These are phyloP conservation scores for Dolichoris vasculosae DNA, from an alignment of 1,140 invertebrate genomes.

Conservation along the genomic window DNA sequence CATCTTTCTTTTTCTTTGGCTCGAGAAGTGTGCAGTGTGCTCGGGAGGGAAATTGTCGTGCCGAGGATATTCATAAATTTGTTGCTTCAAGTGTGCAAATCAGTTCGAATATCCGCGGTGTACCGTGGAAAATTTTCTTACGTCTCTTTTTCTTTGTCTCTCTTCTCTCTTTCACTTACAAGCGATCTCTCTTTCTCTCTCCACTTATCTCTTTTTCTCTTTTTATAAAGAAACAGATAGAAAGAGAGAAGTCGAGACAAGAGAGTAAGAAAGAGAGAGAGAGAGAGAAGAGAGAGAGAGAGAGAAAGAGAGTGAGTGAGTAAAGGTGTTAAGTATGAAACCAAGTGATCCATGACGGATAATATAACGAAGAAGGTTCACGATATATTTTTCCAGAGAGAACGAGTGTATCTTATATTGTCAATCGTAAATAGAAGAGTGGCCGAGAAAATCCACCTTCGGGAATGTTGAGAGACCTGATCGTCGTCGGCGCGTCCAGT, in stretches of 20 bases:
- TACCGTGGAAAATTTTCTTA: constrained; percentile 2
- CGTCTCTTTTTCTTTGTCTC: too few relatives aligned
- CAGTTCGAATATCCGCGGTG: constrained; percentile 17
- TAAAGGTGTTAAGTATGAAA: not conserved
- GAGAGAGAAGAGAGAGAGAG: not conserved
- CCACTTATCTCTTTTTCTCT: not conserved
- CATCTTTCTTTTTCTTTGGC: constrained; percentile 9
- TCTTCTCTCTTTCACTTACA: not conserved
- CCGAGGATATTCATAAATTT: not conserved
- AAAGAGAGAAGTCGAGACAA: constrained; percentile 1
- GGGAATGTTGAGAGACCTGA: constrained; percentile 71
- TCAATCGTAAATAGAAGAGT: constrained; percentile 15
- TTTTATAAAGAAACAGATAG: not conserved
- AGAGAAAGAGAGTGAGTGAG: not conserved
- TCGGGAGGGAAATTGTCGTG: not conserved
- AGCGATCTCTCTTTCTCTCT: not conserved
- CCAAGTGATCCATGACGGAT: constrained; percentile 2
- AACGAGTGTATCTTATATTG: constrained; percentile 16
- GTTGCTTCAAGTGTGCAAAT: not conserved
- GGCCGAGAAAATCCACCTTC: constrained; percentile 54
- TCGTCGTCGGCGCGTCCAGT: constrained; percentile 65
- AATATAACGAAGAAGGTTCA: not conserved
- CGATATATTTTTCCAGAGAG: constrained; percentile 21
- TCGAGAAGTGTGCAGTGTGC: not conserved
- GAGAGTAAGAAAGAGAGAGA: too few relatives aligned